These are phyloP conservation scores for Dromas ardeola DNA, from an alignment of 2,113 vertebrate genomes.

Conservation along the genomic window DNA sequence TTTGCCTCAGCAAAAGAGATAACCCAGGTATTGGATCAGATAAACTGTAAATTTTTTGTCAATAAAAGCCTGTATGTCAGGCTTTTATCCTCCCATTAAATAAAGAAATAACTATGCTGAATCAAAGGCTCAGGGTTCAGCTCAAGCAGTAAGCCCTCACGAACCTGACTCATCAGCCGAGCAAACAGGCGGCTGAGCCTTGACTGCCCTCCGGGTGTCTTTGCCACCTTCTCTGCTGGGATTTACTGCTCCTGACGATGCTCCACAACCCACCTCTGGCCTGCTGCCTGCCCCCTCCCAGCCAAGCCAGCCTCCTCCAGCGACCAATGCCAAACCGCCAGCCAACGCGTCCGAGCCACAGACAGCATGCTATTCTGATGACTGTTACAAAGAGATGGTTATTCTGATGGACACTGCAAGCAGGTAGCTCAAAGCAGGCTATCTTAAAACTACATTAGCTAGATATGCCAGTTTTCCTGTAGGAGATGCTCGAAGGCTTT, in stretches of 20 bases:
- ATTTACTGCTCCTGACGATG: background rate
- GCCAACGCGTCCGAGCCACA: accelerated
- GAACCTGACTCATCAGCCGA: accelerated
- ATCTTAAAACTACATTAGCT: background rate
- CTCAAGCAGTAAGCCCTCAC: background rate
- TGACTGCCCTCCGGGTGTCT: background rate
- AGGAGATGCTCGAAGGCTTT: background rate
- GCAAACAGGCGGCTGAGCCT: background rate
- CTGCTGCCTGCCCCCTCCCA: background rate
- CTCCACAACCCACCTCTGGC: background rate
- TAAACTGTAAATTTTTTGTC: background rate
- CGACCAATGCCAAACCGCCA: accelerated
- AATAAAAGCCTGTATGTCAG: background rate
- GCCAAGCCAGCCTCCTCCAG: background rate
- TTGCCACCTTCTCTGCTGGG: background rate
- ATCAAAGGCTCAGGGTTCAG: background rate
- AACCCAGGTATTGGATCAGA: constrained; percentile 25
- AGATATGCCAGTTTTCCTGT: background rate
- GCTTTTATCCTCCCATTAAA: background rate
- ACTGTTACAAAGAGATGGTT: background rate
- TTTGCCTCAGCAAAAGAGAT: background rate
- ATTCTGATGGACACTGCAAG: background rate
- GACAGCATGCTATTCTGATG: background rate
- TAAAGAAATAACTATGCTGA: background rate
- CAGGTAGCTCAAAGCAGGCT: background rate